phyloP scores from a whole-genome alignment of 2,113 vertebrate genomes.

The Embiotoca jacksoni region DNA sequence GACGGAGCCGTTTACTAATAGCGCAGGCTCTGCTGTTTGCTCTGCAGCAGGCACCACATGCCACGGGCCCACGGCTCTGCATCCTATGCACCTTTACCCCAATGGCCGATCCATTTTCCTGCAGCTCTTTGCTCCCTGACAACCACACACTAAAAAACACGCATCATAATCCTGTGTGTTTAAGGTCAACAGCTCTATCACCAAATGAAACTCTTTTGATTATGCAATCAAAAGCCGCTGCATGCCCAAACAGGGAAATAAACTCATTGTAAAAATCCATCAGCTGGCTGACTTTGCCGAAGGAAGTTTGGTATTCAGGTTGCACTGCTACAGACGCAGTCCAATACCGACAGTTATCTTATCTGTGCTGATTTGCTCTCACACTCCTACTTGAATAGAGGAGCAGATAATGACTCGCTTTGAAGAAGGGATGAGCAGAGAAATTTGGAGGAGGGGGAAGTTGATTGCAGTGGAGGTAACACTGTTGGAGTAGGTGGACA shows the following conservation, averaged over 20 bases:
- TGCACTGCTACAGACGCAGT: constrained; percentile 1
- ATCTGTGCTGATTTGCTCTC: constrained; percentile 58
- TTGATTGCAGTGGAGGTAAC: constrained; percentile 58
- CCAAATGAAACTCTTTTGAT: constrained; percentile 41
- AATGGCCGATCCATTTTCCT: constrained; percentile 36
- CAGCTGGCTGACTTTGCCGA: constrained; percentile 23
- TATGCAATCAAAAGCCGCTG: constrained; percentile 27
- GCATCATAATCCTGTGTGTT: constrained; percentile 14
- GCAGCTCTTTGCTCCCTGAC: constrained; percentile 22
- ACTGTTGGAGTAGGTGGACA: constrained; percentile 54
- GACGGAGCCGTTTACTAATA: constrained; percentile 80
- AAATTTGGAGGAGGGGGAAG: constrained; percentile 45
- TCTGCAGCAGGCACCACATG: constrained; percentile 27
- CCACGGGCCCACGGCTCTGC: constrained; percentile 22
- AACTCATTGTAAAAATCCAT: constrained; percentile 35
- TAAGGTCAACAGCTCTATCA: constrained; percentile 50
- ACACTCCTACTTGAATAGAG: constrained; percentile 49
- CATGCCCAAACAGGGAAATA: constrained; percentile 7
- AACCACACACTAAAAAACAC: constrained; percentile 1
- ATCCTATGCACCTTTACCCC: constrained; percentile 49
- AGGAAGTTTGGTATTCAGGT: constrained; percentile 54
- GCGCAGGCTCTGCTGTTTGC: constrained; percentile 49
- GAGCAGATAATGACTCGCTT: constrained; percentile 63
- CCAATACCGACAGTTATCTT: constrained; percentile 39
- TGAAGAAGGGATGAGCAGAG: constrained; percentile 65